Evolutionary conservation across 2,888 invertebrate genomes (phyloP), one percentile per base, ranked within the genome.

Genomic region (Xestoiulus laeticollis): DNA sequence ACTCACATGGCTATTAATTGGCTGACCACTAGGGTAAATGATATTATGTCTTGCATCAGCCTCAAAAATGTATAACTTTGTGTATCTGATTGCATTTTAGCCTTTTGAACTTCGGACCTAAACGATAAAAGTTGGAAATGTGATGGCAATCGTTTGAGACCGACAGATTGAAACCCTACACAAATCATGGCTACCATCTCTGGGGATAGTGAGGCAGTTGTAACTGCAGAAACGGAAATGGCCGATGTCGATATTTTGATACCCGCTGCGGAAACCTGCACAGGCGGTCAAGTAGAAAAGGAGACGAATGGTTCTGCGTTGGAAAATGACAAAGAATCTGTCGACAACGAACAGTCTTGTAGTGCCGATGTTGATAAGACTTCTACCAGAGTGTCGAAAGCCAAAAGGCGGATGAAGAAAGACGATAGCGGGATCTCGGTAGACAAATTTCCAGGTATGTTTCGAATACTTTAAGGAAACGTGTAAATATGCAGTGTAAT

Each of bases 401-500:
- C 16, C 59, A 87, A 88, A 48, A 26, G 89, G 68, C 22, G 85
- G 16, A 89, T 91, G 89, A 90, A 90, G 87, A 91, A 91, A 87
- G 91, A 91, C 88, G 91, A 91, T 89, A 91, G 91, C 89, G 91
- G 91, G 14, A 91, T 91, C 78, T 91, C 90, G 87, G 90, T 91
- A 19, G 91, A 91, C 22, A 78, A 87, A 68, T 32, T 68, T 16
- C n/a, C 78, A 32, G 32, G 59, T 38, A 78, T 30, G 16, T 68
- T 26, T 26, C 19, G 30, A 8, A 33, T 14, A n/a, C 19, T 30
- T 14, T n/a, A 19, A 30, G 33, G 0, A 33, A 68, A n/a, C 22
- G 3, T 44, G 44, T 16, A 22, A n/a, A n/a, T 16, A 30, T 4
- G n/a, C 14, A 8, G 85, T 8, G 33, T 83, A 19, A 38, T 86